Evolutionary conservation across 2,113 vertebrate genomes (phyloP), one percentile per base, ranked within the genome.

Genomic region (Hylia prasina): DNA sequence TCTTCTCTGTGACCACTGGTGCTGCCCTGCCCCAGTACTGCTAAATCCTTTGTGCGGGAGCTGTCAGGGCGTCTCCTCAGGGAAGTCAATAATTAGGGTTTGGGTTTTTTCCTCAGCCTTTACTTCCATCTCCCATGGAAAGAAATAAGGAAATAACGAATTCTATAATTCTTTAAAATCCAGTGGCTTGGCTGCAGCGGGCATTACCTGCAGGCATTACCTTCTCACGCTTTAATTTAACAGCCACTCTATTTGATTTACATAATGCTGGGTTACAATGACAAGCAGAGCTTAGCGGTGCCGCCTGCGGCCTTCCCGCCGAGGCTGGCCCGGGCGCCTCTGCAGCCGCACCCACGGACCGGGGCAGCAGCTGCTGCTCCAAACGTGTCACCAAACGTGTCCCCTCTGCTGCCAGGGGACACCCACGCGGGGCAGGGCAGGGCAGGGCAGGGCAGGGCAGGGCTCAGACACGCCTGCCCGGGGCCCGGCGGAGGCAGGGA

Each of bases 331-430:
- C 25, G 3, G 50, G 56, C 9, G 80, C 69, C 64, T 77, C 1
- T 8, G 76, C 76, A 8, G 60, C 9, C 84, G 27, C 84, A 33
- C 50, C 84, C 89, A 4, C 23, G 20, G 54, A 8, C 23, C 18
- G 1, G 31, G 11, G 53, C 93, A 78, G 90, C 89, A 47, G 84
- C 90, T 78, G 84, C 90, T 63, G n/a, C n/a, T n/a, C 31, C 50
- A 0, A 4, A 4, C 40, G 4, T 1, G 58, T 48, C 13, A n/a
- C 31, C 50, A 0, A 4, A 4, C 40, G 4, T 1, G 58, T 48
- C 13, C 1, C 48, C 76, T 28, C 71, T 61, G 75, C 51, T 48
- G 94, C 91, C 91, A 56, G 51, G 80, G 1, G 35, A 18, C 45
- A 0, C n/a, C 79, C 48, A 5, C 30, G 6, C 42, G 4, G 65